A percentile compares a stretch with the other conserved stretches of the same genome.
Evolutionary conservation across 2,113 vertebrate species (phyloP).

Genomic region (Siniperca knerii): DNA sequence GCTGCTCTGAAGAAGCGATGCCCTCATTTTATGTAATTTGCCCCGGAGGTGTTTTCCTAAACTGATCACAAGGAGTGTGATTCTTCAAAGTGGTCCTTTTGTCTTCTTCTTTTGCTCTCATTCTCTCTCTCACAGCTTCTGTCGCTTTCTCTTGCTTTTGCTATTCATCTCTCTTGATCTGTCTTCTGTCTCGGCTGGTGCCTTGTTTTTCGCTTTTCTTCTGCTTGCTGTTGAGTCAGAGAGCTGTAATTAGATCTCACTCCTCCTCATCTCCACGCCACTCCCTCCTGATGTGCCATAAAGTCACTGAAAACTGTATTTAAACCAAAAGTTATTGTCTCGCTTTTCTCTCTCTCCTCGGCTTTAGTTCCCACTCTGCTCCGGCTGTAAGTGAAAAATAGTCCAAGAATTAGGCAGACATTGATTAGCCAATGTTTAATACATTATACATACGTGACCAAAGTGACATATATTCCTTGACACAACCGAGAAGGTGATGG

Average conservation of each 20-base stretch:
- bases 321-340: constrained; percentile 47
- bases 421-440: not conserved
- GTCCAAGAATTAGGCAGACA: not conserved
- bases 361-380: not conserved
- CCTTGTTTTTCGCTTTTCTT: not conserved
- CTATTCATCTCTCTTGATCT: constrained; percentile 9
- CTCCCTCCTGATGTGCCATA: constrained; percentile 61
- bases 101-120: not conserved
- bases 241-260: constrained; percentile 73
- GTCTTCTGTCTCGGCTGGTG: not conserved
- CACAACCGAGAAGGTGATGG: no score
- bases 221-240: constrained; percentile 52
- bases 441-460: not conserved
- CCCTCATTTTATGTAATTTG: constrained; percentile 66
- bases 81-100: constrained; percentile 59
- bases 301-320: constrained; percentile 65
- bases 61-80: constrained; percentile 72
- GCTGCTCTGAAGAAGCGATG: constrained; percentile 63
- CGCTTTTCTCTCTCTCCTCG: not conserved
- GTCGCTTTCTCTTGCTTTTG: not conserved
- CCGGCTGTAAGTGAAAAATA: not conserved
- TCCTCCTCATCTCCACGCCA: constrained; percentile 60
- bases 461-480: not conserved
- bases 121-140: not conserved
- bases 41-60: constrained; percentile 69